Evolutionary conservation across 2,888 invertebrate species (phyloP), one percentile per base, ranked within the genome.

Genomic region (Drosophila robusta): DNA sequence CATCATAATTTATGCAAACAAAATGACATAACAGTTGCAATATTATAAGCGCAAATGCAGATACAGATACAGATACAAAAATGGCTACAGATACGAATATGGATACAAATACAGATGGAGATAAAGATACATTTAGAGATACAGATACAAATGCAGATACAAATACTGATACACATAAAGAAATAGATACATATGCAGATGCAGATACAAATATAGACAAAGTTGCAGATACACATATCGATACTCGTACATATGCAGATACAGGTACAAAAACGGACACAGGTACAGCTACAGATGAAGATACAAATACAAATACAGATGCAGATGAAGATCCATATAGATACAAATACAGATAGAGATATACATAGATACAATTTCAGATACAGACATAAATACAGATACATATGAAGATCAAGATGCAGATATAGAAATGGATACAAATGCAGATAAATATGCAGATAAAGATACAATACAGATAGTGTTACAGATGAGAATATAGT

Each of bases 21-120:
- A 64, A 80, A 80, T 76, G 76, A 76, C 80, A 76, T 76, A 76
- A 76, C 76, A 64, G 80, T 80, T 76, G 80, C 80, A 70, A 75
- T 80, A 79, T 55, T 70, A 75, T 74, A 78, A 56, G 41, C 29
- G 32, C 50, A 29, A 29, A 38, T 38, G 36, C 52, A 50, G 18
- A 12, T 26, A 32, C n/a, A 44, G 44, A 47, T 44, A 8, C 18
- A 18, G 18, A 18, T 18, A 18, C 18, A 18, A 18, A 18, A 18
- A 18, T 18, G 18, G 39, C 2, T 29, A 38, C 24, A 39, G 47
- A 14, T 57, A n/a, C 8, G 18, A 18, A 14, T 38, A 22, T 12
- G 24, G 22, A 11, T 39, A 36, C 51, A 14, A 2, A 14, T 38
- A 38, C n/a, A 3, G 8, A 14, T 38, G 14, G 3, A 38, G 3